Evolutionary conservation across 1,140 invertebrate species (phyloP), one percentile per base, ranked within the genome.

Genomic region (Pomacea maculata): DNA sequence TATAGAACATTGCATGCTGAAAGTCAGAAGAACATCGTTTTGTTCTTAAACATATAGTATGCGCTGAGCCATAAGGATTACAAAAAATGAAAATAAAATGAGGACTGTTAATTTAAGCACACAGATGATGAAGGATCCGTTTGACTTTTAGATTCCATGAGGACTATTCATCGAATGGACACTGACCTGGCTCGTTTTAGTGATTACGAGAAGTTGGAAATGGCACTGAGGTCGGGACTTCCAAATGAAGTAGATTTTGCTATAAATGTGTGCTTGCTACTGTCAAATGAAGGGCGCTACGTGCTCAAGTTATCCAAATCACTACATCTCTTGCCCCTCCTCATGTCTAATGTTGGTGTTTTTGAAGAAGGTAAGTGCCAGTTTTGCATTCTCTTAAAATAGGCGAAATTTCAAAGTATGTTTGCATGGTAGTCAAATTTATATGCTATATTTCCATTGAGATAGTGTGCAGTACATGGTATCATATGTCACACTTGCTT

Each of bases 211-310:
- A 95, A 96, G 85, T 92, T 99, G 19, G 94, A 96, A 34, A 93
- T 98, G 55, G 98, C 98, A 0, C 92, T 99, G 12, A 91, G 98
- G 29, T 97, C 96, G 63, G 98, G 98, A 1, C 92, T 99, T 85
- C 98, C 98, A 21, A 99, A 99, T 91, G 98, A 99, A 92, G 97
- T 99, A 89, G 98, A 99, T 90, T 98, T 99, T 92, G 97, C 97
- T 7, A 95, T 99, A 78, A 99, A 99, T 91, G 96, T 99, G 1
- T 98, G 97, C 90, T 98, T 97, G 0, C 92, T 99, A 74, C 92
- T 99, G 82, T 97, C 97, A 34, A 98, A 97, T 86, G 97, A 99
- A 89, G 96, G 96, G 63, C 95, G 96, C 77, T 96, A 97, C 87
- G 94, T 95, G 9, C 91, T 99, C 57, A 95, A 96, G 83, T 91